Base-by-base conservation (phyloP, 1,140 invertebrate genomes). In the Drosophila lini region DNA sequence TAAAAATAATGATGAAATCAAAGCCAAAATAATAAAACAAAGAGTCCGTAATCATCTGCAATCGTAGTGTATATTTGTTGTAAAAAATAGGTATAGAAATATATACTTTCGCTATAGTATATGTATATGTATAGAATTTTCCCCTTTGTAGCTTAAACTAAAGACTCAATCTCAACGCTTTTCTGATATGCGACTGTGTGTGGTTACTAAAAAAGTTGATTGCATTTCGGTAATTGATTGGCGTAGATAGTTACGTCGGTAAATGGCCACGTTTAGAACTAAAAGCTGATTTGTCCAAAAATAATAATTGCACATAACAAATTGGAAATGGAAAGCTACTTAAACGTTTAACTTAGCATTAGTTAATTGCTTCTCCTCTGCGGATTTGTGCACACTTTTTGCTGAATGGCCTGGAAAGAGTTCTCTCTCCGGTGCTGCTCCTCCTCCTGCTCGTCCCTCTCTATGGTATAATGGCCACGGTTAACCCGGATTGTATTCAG, bases 201-300 rank as follows among this genome's bases (percentile, higher is more conserved):
- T 38, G 34, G 8, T 55, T 55, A 41, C 55, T 53, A 76, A 63
- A 32, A 50, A 62, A 48, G 56, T 64, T 78, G 47, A 71, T 71
- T 69, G 48, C 57, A 38, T 59, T 52, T 53, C 47, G 61, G 32
- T 76, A 68, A 44, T 68, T 68, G 52, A 67, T 75, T 61, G 44
- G 76, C 75, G 62, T 74, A 38, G 34, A 10, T 55, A n/a, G 13
- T 3, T 55, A 74, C 50, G 55, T 45, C 41, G 48, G 19, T 75
- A 75, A 64, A 85, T 85, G 81, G 81, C 80, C 77, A 81, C 77
- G 55, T 67, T 74, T 60, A 31, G 56, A 88, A 81, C 70, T 85
- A 88, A 88, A 80, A 83, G 62, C 80, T 75, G 80, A 65, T 61
- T 73, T 64, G 62, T 63, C 56, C 55, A 59, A 69, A 64, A 69